Conservation (phyloP, 1,140 invertebrate species). For the Aphidius gifuensis region DNA sequence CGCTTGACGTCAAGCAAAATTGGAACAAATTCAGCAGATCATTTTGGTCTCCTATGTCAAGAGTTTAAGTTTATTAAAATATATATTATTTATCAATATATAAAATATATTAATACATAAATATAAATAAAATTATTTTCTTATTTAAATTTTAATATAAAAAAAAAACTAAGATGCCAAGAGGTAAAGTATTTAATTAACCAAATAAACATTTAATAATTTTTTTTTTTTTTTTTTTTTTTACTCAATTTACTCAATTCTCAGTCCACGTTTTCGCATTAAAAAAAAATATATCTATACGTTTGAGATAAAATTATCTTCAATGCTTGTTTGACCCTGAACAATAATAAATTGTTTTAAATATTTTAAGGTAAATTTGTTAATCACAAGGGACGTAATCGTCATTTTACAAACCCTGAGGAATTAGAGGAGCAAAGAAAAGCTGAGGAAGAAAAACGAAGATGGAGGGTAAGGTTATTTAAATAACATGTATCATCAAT, state of each 20-base stretch:
- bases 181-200: not conserved
- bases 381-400: constrained; percentile 87
- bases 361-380: constrained; percentile 72
- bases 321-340: constrained; percentile 9
- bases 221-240: too few species aligned
- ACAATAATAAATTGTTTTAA: constrained; percentile 23
- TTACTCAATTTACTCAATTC: too few species aligned
- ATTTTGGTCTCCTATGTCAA: too few species aligned
- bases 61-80: too few species aligned
- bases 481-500: constrained; percentile 36
- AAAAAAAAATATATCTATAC: constrained; percentile 3
- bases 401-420: constrained; percentile 91
- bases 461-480: constrained; percentile 63
- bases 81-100: too few species aligned
- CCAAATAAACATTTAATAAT: not conserved
- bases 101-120: too few species aligned
- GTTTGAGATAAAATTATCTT: not conserved
- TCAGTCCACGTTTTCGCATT: not conserved
- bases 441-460: constrained; percentile 69
- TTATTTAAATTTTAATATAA: too few species aligned
- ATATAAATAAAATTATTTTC: too few species aligned
- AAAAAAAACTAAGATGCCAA: not conserved
- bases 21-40: too few species aligned
- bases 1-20: too few species aligned
- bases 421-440: constrained; percentile 83